Evolutionary conservation across 2,797 vertebrate genomes (phyloP), one percentile per base, ranked within the genome.

Genomic region (Carduelis carduelis): DNA sequence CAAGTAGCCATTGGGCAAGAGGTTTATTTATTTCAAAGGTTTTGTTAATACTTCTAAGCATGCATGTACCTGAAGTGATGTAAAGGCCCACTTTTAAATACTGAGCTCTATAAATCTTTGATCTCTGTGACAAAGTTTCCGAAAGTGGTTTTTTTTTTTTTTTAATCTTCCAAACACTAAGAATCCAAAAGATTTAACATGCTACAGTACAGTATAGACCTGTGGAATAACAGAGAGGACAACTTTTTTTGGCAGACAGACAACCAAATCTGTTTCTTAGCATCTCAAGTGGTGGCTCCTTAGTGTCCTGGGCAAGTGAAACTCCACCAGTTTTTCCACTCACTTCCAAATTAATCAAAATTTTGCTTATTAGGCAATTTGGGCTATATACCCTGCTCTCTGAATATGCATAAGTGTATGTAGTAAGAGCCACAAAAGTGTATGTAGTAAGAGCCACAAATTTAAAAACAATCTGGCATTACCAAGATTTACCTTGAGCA

Each of bases 41-140:
- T 72, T 63, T 82, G 50, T 63, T 89, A 93, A 35, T 39, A 77
- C 23, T 90, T 91, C 64, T 84, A 68, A 60, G 52, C 8, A 44
- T 44, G 21, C 17, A 35, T 43, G 13, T 74, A 5, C 9, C 70
- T n/a, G 6, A 39, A 90, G 24, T 66, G 49, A 87, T 34, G 26
- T 37, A 56, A 83, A 78, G 17, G 35, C 24, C 16, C 14, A 43
- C 61, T 93, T 94, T 56, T 21, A 68, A 82, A 89, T 64, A 90
- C n/a, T 10, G 35, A 74, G 24, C 68, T 85, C 49, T 59, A 35
- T 53, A 94, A 61, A 92, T 46, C 47, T 69, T 39, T 21, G 52
- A 53, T 21, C 30, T 53, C 30, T 44, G 34, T 60, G 28, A 77
- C 52, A 49, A 84, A 89, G 18, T 52, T 69, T 44, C 3, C 75